phyloP scores from a whole-genome alignment of 1,140 invertebrate species.

The roundworm (Caenorhabditis elegans) region DNA sequence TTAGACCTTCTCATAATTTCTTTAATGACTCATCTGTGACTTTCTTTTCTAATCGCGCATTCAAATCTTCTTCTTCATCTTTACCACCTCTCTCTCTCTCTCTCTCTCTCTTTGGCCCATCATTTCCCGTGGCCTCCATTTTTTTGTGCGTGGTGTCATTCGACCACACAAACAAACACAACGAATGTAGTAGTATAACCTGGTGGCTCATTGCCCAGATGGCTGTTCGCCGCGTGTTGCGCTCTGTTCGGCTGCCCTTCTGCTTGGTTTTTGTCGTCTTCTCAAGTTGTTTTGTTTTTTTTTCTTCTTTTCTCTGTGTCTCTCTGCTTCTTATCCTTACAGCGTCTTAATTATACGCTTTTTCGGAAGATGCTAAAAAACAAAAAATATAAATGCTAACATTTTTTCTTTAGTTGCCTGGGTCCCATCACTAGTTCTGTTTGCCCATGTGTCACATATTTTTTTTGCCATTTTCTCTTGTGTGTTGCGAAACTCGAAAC shows the following conservation, averaged over 20 bases:
- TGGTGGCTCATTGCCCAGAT: conserved; percentile 16
- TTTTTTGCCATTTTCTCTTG: not conserved
- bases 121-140: not conserved
- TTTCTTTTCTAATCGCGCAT: not conserved
- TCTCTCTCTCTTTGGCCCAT: not conserved
- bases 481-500: not conserved
- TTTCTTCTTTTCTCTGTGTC: not conserved
- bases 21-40: too few relatives aligned
- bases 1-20: too few relatives aligned
- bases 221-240: not conserved
- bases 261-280: not conserved
- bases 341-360: too few relatives aligned
- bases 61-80: not conserved
- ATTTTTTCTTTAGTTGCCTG: not conserved
- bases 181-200: conserved; percentile 19
- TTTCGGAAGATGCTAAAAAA: not conserved
- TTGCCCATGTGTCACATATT: not conserved
- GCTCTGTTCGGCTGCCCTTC: not conserved
- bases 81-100: not conserved
- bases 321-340: not conserved
- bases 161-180: conserved; percentile 14
- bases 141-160: not conserved
- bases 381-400: not conserved
- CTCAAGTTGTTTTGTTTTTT: not conserved
- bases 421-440: not conserved